Evolutionary conservation across 1,140 invertebrate genomes (phyloP).

Genomic region (Asobara japonica): DNA sequence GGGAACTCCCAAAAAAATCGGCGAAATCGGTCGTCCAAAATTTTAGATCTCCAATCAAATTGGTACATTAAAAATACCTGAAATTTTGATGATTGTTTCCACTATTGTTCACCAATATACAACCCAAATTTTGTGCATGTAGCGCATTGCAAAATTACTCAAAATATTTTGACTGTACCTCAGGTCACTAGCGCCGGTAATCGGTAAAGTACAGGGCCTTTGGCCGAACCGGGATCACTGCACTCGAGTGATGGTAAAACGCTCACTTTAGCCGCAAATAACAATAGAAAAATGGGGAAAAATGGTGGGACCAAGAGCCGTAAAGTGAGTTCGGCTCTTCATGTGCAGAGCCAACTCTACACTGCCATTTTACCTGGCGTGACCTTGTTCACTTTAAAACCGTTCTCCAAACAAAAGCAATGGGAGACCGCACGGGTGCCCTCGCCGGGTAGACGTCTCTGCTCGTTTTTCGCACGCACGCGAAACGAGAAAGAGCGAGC

Average conservation of each 20-base stretch:
- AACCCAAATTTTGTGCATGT: too few species aligned
- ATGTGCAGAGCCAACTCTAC: neutral
- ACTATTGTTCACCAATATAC: too few species aligned
- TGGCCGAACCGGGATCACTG: neutral
- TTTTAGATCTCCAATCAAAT: too few species aligned
- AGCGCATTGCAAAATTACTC: too few species aligned
- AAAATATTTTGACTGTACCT: too few species aligned
- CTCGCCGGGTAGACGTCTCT: neutral
- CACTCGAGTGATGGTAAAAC: neutral
- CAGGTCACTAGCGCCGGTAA: too few species aligned
- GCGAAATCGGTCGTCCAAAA: too few species aligned
- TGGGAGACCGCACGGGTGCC: conserved; percentile 16
- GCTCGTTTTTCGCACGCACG: conserved; percentile 28
- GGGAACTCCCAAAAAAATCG: too few species aligned
- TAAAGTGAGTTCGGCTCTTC: neutral
- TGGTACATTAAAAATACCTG: too few species aligned
- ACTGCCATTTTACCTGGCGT: conserved; percentile 38
- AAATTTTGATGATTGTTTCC: too few species aligned
- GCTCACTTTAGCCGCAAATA: neutral
- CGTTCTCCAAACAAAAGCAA: conserved; percentile 49
- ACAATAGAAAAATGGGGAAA: neutral
- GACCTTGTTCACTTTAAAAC: conserved; percentile 49
- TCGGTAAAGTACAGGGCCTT: too few species aligned
- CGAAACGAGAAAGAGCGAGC: neutral
- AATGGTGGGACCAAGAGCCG: neutral